These are phyloP conservation scores for Tetramorium bicarinatum DNA, from an alignment of 2,888 invertebrate species.

Conservation along the genomic window DNA sequence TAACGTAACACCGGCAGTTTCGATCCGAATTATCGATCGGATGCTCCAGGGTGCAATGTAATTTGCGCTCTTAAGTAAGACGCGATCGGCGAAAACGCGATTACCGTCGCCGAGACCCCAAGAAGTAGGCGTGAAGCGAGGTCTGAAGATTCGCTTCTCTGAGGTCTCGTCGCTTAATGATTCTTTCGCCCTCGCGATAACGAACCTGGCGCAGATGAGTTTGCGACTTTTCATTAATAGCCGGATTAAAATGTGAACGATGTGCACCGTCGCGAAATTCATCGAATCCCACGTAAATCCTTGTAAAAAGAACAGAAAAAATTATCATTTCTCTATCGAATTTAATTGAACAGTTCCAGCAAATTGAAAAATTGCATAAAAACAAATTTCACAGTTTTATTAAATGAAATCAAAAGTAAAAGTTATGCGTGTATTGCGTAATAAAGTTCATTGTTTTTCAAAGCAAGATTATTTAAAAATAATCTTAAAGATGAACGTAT, in stretches of 20 bases:
- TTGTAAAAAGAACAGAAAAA: neutral
- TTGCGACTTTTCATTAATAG: conserved; percentile 26
- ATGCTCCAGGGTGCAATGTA: conserved; percentile 73
- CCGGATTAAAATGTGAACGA: conserved; percentile 11
- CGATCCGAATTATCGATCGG: conserved; percentile 72
- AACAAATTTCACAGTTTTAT: neutral
- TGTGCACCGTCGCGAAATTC: neutral
- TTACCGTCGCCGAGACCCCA: conserved; percentile 66
- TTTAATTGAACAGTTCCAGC: neutral
- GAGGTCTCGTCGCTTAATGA: conserved; percentile 37
- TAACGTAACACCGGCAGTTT: conserved; percentile 63
- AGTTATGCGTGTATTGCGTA: neutral
- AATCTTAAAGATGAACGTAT: neutral
- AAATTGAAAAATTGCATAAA: neutral
- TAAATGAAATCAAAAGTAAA: neutral
- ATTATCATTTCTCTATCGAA: neutral
- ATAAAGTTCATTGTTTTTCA: neutral
- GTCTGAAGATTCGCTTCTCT: conserved; percentile 48
- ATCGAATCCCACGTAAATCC: neutral
- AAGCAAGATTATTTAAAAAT: neutral
- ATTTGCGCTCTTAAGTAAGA: conserved; percentile 74
- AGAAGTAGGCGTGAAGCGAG: conserved; percentile 43
- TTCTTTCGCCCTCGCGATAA: conserved; percentile 44
- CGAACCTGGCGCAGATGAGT: conserved; percentile 27
- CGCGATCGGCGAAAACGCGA: conserved; percentile 71